phyloP scores from a whole-genome alignment of 2,888 invertebrate species.

The Acanthosepion esculentum region DNA sequence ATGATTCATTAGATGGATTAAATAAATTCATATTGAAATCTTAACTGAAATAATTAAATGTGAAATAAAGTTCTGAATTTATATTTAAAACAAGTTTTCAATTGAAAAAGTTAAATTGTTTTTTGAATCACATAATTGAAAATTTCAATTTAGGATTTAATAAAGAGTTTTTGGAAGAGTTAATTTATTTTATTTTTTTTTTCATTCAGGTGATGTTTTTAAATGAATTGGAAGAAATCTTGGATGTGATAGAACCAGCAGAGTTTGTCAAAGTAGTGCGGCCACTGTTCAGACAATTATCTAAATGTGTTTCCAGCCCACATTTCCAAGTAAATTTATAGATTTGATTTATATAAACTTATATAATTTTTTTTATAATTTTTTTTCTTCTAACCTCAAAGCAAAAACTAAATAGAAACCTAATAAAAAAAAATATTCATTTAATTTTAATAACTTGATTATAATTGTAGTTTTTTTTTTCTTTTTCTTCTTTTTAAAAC shows the following conservation, averaged over 20 bases:
- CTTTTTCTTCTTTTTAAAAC: no score
- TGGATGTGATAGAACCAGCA: slow-evolving; percentile 99
- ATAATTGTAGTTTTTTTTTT: no score
- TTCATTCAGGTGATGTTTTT: slow-evolving; percentile 94
- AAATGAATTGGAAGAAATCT: slow-evolving; percentile 98
- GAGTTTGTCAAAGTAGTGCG: slow-evolving; percentile 99
- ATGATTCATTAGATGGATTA: no score
- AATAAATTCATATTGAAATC: no score
- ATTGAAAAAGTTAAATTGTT: no score
- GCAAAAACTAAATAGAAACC: no score
- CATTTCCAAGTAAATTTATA: slow-evolving; percentile 91
- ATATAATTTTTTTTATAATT: not conserved
- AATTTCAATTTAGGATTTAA: not conserved
- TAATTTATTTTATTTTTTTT: not conserved
- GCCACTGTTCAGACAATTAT: slow-evolving; percentile 97
- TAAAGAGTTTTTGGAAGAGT: not conserved
- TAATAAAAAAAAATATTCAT: not conserved
- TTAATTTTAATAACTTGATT: no score
- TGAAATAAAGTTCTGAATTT: no score
- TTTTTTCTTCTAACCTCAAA: not conserved
- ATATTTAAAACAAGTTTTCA: no score
- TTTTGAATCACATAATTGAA: no score
- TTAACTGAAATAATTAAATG: no score
- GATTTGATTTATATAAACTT: slow-evolving; percentile 47
- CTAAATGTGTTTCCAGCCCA: slow-evolving; percentile 99